Percentiles rank a stretch among this genome's conserved stretches.
phyloP scores from a whole-genome alignment of 53 echinoderm and acorn worm species.

The Echinometra lucunter region DNA sequence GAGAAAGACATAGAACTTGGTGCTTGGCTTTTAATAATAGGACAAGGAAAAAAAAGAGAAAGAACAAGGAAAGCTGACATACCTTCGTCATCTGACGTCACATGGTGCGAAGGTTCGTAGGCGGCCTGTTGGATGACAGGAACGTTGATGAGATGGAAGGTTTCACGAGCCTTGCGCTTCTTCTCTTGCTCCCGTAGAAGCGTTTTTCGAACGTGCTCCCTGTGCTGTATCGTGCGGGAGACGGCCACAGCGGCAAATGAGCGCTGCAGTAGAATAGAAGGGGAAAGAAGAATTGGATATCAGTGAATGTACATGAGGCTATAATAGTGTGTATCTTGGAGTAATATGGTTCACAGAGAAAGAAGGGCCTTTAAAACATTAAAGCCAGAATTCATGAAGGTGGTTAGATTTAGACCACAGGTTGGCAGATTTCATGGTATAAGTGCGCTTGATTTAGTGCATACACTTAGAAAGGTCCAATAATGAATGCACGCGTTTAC shows the following conservation, averaged over 20 bases:
- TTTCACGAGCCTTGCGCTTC: conserved; percentile 93
- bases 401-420: too few relatives aligned
- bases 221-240: conserved; percentile 93
- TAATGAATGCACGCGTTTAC: too few relatives aligned
- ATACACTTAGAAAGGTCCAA: too few relatives aligned
- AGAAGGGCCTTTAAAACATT: too few relatives aligned
- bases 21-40: conserved; percentile 35
- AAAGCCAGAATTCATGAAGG: too few relatives aligned
- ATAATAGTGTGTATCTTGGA: too few relatives aligned
- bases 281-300: not conserved
- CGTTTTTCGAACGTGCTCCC: conserved; percentile 91
- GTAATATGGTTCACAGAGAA: too few relatives aligned
- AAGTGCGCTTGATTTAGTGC: too few relatives aligned
- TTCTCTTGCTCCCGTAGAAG: conserved; percentile 89
- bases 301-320: not conserved
- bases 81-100: conserved; percentile 96
- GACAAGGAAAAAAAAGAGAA: not conserved
- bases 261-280: conserved; percentile 70
- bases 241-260: conserved; percentile 96
- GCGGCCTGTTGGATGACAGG: conserved; percentile 91
- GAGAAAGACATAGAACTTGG: conserved; percentile 42
- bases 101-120: conserved; percentile 93
- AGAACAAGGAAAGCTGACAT: not conserved
- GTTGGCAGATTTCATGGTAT: too few relatives aligned
- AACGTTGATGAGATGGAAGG: conserved; percentile 90